phyloP scores from a whole-genome alignment of 1,140 invertebrate species.

The Dysdera silvatica region DNA sequence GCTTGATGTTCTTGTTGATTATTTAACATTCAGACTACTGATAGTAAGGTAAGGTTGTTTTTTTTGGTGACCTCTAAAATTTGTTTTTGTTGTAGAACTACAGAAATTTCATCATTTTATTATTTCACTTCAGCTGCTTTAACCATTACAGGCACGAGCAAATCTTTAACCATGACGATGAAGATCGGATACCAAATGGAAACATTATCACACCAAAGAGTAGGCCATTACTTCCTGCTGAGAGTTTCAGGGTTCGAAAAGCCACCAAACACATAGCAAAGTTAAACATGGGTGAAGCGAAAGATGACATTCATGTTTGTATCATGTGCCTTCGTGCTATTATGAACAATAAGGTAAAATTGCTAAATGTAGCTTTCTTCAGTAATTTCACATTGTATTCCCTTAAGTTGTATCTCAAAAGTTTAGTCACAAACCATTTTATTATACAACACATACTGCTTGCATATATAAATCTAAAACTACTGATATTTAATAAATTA shows the following conservation, averaged over 20 bases:
- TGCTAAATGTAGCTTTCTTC: neutral
- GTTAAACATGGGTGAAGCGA: conserved; percentile 93
- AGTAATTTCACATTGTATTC: conserved; percentile 21
- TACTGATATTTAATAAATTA: too few species aligned
- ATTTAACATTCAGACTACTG: conserved; percentile 83
- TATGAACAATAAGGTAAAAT: conserved; percentile 96
- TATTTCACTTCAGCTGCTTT: conserved; percentile 30
- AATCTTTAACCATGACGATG: conserved; percentile 24
- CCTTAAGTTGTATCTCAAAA: neutral
- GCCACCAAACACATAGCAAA: conserved; percentile 75
- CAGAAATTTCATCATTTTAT: too few species aligned
- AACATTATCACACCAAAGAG: conserved; percentile 9
- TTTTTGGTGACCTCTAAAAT: too few species aligned
- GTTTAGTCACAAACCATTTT: too few species aligned
- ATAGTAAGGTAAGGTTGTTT: conserved; percentile 74
- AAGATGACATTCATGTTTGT: conserved; percentile 98
- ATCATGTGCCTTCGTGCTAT: conserved; percentile 98
- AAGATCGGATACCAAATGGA: conserved; percentile 18
- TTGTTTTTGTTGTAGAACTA: too few species aligned
- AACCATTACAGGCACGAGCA: conserved; percentile 17
- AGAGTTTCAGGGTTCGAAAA: conserved; percentile 61
- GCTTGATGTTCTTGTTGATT: conserved; percentile 91
- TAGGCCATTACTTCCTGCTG: conserved; percentile 52
- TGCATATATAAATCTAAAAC: too few species aligned
- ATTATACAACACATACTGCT: too few species aligned